Percentiles rank a stretch among this genome's conserved stretches.
Evolutionary conservation across 1,140 invertebrate species (phyloP).

Genomic region (Lutraria rhynchaena): DNA sequence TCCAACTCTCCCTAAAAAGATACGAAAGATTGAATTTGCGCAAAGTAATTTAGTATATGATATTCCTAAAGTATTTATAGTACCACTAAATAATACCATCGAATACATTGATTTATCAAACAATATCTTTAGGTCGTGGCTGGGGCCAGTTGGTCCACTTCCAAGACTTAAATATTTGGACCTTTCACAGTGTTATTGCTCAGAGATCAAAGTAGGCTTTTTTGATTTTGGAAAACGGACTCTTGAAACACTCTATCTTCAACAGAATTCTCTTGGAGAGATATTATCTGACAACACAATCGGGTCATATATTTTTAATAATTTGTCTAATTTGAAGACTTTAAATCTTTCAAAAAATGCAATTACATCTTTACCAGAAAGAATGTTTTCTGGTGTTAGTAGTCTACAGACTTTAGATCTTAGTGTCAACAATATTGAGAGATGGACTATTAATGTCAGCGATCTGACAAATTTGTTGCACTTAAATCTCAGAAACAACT

Average conservation of each 20-base stretch:
- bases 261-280: too few species aligned
- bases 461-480: conserved; percentile 1
- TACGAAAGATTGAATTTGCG: not conserved
- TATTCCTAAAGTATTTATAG: not conserved
- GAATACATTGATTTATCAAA: conserved; percentile 2
- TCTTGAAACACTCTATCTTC: too few species aligned
- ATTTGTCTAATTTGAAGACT: too few species aligned
- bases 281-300: too few species aligned
- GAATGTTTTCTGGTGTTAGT: too few species aligned
- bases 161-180: conserved; percentile 10
- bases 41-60: not conserved
- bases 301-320: too few species aligned
- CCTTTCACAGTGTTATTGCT: conserved; percentile 31
- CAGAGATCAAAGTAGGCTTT: not conserved
- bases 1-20: not conserved
- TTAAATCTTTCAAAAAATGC: too few species aligned
- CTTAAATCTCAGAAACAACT: conserved; percentile 14
- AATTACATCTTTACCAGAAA: too few species aligned
- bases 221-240: not conserved
- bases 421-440: conserved; percentile 35
- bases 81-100: not conserved
- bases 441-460: not conserved
- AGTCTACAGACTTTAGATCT: too few species aligned
- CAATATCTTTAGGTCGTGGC: not conserved
- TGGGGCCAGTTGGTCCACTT: conserved; percentile 4